Percentiles rank a stretch among this genome's conserved stretches.
These are phyloP conservation scores for Pseudotriccus pelzelni DNA, from an alignment of 2,797 vertebrate genomes.

Conservation along the genomic window DNA sequence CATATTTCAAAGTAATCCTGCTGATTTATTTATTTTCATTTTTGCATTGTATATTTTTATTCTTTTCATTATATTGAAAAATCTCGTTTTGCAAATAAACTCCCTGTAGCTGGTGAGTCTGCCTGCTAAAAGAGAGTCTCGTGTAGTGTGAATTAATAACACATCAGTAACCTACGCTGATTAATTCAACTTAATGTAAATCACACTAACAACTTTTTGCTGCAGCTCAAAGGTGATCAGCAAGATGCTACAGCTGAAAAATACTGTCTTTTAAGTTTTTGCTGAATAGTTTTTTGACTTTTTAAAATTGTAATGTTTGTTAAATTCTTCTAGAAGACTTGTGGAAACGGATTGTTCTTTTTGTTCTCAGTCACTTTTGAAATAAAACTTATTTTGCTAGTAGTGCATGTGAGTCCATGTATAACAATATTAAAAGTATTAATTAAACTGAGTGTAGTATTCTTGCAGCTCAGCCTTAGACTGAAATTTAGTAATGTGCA, in stretches of 20 bases:
- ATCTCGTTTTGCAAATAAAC: neutral
- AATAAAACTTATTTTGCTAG: neutral
- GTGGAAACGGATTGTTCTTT: neutral
- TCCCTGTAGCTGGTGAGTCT: neutral
- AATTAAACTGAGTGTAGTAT: neutral
- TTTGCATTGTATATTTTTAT: neutral
- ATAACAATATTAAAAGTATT: neutral
- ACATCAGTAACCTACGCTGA: neutral
- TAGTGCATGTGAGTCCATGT: neutral
- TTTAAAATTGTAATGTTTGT: neutral
- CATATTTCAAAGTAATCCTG: neutral
- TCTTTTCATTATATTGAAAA: neutral
- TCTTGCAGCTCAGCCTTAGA: neutral
- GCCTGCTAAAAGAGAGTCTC: neutral
- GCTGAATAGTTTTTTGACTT: neutral
- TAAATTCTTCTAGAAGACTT: neutral
- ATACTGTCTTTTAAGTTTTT: neutral
- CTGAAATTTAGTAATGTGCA: neutral
- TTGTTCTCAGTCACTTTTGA: neutral
- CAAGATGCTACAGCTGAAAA: neutral
- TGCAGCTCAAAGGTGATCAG: neutral
- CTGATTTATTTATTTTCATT: neutral
- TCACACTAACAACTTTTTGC: neutral
- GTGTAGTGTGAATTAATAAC: neutral
- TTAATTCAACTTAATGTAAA: neutral